These are phyloP conservation scores for Alethe castanea DNA, from an alignment of 2,113 vertebrate species.

Conservation along the genomic window DNA sequence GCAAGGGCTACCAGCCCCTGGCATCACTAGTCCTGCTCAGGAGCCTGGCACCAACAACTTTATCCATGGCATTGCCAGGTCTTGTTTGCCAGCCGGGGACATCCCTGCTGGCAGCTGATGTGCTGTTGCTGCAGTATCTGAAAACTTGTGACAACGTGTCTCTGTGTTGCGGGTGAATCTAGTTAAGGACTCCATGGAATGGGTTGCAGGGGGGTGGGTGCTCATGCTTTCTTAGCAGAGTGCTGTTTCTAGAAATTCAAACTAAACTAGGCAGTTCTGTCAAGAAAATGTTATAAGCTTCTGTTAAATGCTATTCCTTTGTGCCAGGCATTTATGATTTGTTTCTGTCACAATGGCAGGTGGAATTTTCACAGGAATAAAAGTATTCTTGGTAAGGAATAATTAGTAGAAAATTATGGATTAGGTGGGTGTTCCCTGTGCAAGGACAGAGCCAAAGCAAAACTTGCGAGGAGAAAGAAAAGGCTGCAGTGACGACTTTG, in stretches of 20 bases:
- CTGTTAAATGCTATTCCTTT: not conserved
- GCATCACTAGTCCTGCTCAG: not conserved
- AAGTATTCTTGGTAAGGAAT: not conserved
- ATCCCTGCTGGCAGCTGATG: not conserved
- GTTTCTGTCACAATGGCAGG: not conserved
- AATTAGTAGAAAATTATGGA: not conserved
- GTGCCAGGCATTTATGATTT: not conserved
- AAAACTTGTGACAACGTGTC: not conserved
- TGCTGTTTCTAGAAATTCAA: slow-evolving; percentile 15
- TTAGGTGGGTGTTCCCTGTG: not conserved
- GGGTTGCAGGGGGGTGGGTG: not conserved
- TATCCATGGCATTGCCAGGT: not conserved
- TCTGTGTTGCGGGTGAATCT: not conserved
- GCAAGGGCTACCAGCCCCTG: not conserved
- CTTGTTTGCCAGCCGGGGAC: not conserved
- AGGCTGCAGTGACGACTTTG: not conserved
- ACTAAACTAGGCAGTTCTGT: not conserved
- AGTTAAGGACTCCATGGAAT: not conserved
- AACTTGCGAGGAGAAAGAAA: not conserved
- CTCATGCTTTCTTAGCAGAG: not conserved
- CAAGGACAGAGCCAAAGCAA: not conserved
- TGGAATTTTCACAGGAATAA: not conserved
- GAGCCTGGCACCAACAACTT: not conserved
- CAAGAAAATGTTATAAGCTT: not conserved
- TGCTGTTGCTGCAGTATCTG: not conserved